Percentiles rank a stretch among this genome's conserved stretches.
phyloP scores from a whole-genome alignment of 1,140 invertebrate species.

The Ostrea denselamellosa region DNA sequence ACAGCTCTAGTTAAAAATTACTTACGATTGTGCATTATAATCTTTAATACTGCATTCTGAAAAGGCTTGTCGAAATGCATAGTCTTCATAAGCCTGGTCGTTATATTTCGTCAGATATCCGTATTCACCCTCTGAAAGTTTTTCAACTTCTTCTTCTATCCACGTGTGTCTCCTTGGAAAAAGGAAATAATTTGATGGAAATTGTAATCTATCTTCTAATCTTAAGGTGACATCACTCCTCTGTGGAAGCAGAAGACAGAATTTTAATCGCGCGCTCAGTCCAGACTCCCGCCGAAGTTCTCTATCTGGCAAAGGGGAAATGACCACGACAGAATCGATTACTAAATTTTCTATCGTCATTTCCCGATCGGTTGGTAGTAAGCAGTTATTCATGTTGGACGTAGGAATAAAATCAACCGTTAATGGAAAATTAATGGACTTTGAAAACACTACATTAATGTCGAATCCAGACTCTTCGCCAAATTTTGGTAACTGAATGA shows the following conservation, averaged over 20 bases:
- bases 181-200: conserved; percentile 55
- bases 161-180: conserved; percentile 46
- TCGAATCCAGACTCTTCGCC: conserved; percentile 51
- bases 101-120: conserved; percentile 47
- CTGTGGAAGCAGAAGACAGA: conserved; percentile 50
- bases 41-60: background rate
- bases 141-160: conserved; percentile 48
- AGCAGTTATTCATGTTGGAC: background rate
- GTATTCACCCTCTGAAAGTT: conserved; percentile 47
- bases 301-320: conserved; percentile 48
- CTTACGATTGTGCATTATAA: background rate
- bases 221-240: conserved; percentile 48
- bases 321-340: conserved; percentile 48
- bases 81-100: conserved; percentile 56
- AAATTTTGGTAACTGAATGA: conserved; percentile 41
- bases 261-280: conserved; percentile 52
- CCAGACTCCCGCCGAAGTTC: conserved; percentile 35
- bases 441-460: conserved; percentile 38
- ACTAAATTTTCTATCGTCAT: conserved; percentile 50
- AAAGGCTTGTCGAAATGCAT: conserved; percentile 31
- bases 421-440: conserved; percentile 38
- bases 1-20: background rate
- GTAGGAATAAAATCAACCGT: conserved; percentile 45
- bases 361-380: conserved; percentile 39
- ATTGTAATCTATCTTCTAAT: conserved; percentile 47